These are phyloP conservation scores for Mus pahari DNA, from an alignment of 2,113 vertebrate genomes.

Conservation along the genomic window DNA sequence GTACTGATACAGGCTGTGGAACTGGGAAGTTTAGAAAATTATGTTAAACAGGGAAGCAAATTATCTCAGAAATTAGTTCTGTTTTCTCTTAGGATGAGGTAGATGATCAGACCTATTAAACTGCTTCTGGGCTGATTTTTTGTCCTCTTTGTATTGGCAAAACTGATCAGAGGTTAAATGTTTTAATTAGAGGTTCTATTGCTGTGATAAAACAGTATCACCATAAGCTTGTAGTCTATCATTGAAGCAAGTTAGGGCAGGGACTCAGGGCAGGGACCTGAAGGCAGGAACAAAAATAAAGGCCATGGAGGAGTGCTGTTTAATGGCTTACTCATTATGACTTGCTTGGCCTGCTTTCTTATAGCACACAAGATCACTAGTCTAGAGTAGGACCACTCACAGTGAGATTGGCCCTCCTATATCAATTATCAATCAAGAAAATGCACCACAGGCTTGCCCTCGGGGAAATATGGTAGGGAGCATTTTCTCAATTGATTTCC, in stretches of 20 bases:
- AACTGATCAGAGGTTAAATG: not conserved
- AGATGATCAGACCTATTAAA: not conserved
- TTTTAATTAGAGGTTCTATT: not conserved
- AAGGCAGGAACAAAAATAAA: not conserved
- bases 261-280: not conserved
- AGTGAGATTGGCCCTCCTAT: not conserved
- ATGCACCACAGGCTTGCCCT: not conserved
- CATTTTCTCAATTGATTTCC: not conserved
- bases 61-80: not conserved
- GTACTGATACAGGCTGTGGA: not conserved
- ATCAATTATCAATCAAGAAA: not conserved
- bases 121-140: slow-evolving; percentile 14
- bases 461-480: not conserved
- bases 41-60: not conserved
- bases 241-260: not conserved
- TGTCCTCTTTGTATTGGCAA: slow-evolving; percentile 12
- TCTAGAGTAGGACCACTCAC: not conserved
- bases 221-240: not conserved
- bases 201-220: not conserved
- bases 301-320: not conserved
- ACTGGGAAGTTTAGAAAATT: not conserved
- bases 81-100: not conserved
- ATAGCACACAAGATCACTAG: not conserved
- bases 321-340: not conserved
- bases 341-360: not conserved